Evolutionary conservation across 1,140 invertebrate genomes (phyloP), one percentile per base, ranked within the genome.

Genomic region (Ladona fulva): DNA sequence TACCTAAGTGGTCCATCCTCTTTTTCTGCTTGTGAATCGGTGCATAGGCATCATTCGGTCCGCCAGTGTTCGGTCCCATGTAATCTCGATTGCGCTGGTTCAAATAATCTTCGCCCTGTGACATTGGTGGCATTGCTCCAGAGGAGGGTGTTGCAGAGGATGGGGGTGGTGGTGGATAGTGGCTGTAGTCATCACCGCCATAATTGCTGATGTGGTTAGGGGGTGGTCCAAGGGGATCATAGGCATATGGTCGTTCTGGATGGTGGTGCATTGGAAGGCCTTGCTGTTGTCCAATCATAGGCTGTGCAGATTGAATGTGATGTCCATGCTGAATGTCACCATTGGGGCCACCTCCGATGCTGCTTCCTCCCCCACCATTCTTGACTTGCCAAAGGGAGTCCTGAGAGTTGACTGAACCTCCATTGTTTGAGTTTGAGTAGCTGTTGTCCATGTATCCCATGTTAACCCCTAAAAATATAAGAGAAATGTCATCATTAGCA

Each of bases 321-420:
- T 66, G 52, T 16, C 52, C 52, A 44, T 81, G 77, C 52, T 74
- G 77, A 75, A 76, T 59, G 73, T 78, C 80, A 75, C 25, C 73
- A 74, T 79, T 79, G 37, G 78, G 78, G 16, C 52, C 52, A 66
- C 52, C 52, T 22, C 52, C 52, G 14, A 66, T 66, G 52, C 52
- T 66, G 44, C 76, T 80, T 76, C 78, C 76, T 78, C 81, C 80
- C 42, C 77, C 77, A 42, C 80, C 80, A 81, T 82, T 83, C 86
- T 96, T 95, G 89, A 95, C 93, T 86, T 96, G 94, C 94, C 95
- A 97, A 80, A 97, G 87, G n/a, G 94, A 96, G 84, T 97, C 95
- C 84, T 97, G 95, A 0, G 94, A 96, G 86, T 97, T 95, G 52
- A 97, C 94, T 77, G 94, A 95, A 76, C 95, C 94, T 25, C 94